phyloP scores from a whole-genome alignment of 2,113 vertebrate genomes.

The Cyprinus carpio region DNA sequence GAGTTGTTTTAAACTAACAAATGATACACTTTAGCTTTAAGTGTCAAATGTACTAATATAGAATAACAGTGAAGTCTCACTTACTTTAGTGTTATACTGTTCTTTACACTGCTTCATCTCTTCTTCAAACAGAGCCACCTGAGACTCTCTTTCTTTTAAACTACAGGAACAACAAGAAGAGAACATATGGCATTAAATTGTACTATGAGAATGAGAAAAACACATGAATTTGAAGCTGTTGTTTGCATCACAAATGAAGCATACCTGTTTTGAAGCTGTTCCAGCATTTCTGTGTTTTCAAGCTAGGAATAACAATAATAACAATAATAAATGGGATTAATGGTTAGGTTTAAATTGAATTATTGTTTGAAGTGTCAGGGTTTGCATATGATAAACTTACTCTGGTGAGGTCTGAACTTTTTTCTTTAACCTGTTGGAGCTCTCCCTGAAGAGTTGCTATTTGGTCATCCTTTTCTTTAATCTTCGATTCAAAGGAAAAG shows the following conservation, averaged over 20 bases:
- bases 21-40: neutral
- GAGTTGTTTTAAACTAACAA: neutral
- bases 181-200: neutral
- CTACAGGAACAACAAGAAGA: slow-evolving; percentile 6
- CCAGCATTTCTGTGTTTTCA: slow-evolving; percentile 47
- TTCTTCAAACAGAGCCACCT: slow-evolving; percentile 1
- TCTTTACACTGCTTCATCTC: slow-evolving; percentile 28
- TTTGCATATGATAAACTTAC: slow-evolving; percentile 32
- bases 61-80: neutral
- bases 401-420: slow-evolving; percentile 8
- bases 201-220: neutral
- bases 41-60: neutral
- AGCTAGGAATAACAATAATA: slow-evolving; percentile 9
- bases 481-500: slow-evolving; percentile 27
- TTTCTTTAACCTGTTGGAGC: slow-evolving; percentile 56
- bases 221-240: neutral
- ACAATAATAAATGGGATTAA: neutral
- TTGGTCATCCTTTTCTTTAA: slow-evolving; percentile 41
- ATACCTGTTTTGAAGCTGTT: slow-evolving; percentile 48
- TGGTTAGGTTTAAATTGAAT: neutral
- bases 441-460: slow-evolving; percentile 42
- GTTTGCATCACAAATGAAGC: neutral
- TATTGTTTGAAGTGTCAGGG: neutral
- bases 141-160: slow-evolving; percentile 34
- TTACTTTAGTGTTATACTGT: slow-evolving; percentile 27